These are phyloP conservation scores for Phania funesta DNA, from an alignment of 2,888 invertebrate genomes.

Conservation along the genomic window DNA sequence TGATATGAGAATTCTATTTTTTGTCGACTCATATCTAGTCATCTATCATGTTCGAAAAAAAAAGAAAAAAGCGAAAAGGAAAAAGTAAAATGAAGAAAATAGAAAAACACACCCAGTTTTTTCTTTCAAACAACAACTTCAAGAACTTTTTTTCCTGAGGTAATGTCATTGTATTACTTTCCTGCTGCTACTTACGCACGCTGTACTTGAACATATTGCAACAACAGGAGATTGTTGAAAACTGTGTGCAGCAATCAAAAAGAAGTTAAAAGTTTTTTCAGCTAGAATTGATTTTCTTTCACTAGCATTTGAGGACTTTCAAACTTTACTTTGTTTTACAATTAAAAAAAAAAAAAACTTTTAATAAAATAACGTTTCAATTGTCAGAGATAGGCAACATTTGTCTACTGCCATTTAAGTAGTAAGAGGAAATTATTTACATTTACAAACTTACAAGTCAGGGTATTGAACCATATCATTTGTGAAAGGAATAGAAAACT, in stretches of 20 bases:
- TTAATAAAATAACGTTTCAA: not conserved
- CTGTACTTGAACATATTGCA: slow-evolving; percentile 41
- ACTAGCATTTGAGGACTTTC: not conserved
- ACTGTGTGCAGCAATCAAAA: not conserved
- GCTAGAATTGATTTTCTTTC: slow-evolving; percentile 12
- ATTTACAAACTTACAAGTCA: too few species aligned
- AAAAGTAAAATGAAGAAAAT: not conserved
- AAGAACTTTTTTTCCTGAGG: not conserved
- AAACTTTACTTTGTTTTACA: not conserved
- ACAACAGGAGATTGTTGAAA: not conserved
- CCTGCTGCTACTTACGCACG: slow-evolving; percentile 18
- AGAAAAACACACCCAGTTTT: slow-evolving; percentile 15
- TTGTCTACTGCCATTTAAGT: too few species aligned
- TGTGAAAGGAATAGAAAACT: too few species aligned
- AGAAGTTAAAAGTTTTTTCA: not conserved
- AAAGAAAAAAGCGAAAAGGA: not conserved
- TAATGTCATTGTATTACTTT: slow-evolving; percentile 1
- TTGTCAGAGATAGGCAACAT: too few species aligned
- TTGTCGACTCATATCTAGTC: slow-evolving; percentile 45
- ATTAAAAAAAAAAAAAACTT: not conserved
- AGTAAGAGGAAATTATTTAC: too few species aligned
- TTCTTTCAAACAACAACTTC: not conserved
- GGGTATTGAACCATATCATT: too few species aligned
- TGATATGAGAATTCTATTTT: too few species aligned
- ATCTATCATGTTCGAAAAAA: slow-evolving; percentile 32